Conservation (phyloP, 35 echinoderm and acorn worm genomes). For the Nesometra sesokonis region DNA sequence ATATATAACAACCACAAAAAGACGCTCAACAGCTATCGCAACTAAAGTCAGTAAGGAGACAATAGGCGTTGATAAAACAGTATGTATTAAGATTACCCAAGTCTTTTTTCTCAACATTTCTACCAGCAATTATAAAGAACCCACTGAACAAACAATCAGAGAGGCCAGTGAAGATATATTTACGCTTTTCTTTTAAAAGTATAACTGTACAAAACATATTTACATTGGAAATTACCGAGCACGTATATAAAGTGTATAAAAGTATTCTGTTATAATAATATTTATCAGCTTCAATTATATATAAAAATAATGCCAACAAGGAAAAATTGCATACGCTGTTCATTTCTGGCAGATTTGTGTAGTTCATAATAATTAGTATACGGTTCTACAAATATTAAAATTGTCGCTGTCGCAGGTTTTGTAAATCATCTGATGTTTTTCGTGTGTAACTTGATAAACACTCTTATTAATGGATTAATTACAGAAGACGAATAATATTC, state of each 20-base stretch:
- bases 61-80: background rate
- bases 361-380: too few relatives aligned
- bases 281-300: too few relatives aligned
- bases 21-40: background rate
- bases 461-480: too few relatives aligned
- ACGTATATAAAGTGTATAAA: background rate
- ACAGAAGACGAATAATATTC: too few relatives aligned
- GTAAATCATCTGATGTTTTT: too few relatives aligned
- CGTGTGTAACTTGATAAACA: too few relatives aligned
- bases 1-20: background rate
- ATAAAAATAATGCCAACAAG: too few relatives aligned
- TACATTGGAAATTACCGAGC: background rate
- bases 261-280: too few relatives aligned
- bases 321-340: too few relatives aligned
- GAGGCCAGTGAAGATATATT: background rate
- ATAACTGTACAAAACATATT: background rate
- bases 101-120: background rate
- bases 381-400: too few relatives aligned
- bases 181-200: background rate
- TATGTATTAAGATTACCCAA: background rate
- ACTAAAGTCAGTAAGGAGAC: background rate
- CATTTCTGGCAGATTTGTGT: too few relatives aligned
- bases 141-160: background rate
- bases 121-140: background rate
- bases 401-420: too few relatives aligned